Conservation (phyloP, 2,797 vertebrate species). For the Tamandua tetradactyla region DNA sequence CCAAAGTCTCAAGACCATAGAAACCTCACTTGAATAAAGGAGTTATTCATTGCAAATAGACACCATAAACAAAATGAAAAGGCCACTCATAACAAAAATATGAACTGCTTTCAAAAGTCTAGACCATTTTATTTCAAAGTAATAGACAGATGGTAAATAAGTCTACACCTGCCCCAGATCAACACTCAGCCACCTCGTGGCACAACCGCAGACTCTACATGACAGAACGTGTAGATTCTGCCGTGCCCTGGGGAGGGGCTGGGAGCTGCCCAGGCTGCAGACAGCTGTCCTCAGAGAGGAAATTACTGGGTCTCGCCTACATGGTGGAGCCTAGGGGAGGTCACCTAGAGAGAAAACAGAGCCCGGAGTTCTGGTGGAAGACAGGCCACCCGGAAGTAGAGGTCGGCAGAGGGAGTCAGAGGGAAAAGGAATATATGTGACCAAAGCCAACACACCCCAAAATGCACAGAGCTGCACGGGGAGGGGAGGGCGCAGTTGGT, state of each 20-base stretch:
- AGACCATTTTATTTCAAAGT: not conserved
- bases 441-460: too few species aligned
- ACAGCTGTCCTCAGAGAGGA: not conserved
- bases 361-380: too few species aligned
- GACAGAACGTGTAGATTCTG: not conserved
- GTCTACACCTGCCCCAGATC: not conserved
- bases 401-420: too few species aligned
- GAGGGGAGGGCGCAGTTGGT: too few species aligned
- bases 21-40: not conserved
- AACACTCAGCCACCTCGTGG: accelerated
- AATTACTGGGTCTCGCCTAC: too few species aligned
- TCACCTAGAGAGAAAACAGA: not conserved
- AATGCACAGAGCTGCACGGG: too few species aligned
- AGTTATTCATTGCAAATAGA: not conserved
- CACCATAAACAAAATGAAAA: not conserved
- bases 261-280: not conserved
- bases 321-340: not conserved
- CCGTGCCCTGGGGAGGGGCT: not conserved
- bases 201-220: accelerated
- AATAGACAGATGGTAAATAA: not conserved
- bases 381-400: too few species aligned
- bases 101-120: not conserved
- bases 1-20: not conserved
- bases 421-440: too few species aligned
- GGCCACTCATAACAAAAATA: not conserved